Percentiles rank a stretch among this genome's conserved stretches.
phyloP scores from a whole-genome alignment of 2,113 vertebrate genomes.

The Arvicanthis niloticus region DNA sequence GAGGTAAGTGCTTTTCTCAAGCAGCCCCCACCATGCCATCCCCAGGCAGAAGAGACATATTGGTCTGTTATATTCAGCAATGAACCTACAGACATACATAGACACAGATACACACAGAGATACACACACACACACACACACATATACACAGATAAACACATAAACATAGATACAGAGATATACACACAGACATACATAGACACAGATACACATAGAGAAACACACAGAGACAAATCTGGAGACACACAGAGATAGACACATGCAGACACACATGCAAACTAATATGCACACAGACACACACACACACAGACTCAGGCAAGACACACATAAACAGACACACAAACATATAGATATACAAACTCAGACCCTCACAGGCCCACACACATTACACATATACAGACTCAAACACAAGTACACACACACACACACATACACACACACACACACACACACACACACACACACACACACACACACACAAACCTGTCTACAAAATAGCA shows the following conservation, averaged over 20 bases:
- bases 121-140: background rate
- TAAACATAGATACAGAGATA: background rate
- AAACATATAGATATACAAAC: background rate
- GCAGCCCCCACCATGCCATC: background rate
- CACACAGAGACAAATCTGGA: background rate
- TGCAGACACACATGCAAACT: background rate
- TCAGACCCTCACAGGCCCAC: background rate
- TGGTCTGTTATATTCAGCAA: background rate
- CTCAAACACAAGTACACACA: background rate
- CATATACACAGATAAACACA: background rate
- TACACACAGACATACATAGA: background rate
- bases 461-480: background rate
- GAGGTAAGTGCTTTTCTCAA: background rate
- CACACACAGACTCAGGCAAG: background rate
- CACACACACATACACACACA: background rate
- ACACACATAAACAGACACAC: background rate
- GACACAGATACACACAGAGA: background rate
- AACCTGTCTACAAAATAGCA: background rate
- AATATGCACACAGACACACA: background rate
- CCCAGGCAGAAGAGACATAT: background rate
- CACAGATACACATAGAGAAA: background rate
- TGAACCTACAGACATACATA: background rate
- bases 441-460: background rate
- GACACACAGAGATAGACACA: background rate
- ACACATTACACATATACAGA: background rate